phyloP scores from a whole-genome alignment of 2,888 invertebrate species.

The Monopis laevigella region DNA sequence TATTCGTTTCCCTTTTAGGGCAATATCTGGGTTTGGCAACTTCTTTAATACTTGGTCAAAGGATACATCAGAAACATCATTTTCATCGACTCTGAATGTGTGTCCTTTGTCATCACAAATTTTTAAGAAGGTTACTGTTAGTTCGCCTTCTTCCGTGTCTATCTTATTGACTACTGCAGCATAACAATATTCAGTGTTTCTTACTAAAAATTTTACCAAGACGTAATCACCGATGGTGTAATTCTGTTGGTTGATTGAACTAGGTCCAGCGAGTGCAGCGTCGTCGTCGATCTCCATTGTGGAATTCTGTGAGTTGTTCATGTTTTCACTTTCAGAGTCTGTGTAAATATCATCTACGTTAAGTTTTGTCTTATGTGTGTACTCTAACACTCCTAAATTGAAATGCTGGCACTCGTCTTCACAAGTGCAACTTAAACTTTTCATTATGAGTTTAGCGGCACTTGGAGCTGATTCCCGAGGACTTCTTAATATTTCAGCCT shows the following conservation, averaged over 20 bases:
- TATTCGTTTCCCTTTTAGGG: conserved; percentile 18
- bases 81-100: conserved; percentile 19
- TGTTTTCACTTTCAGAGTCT: conserved; percentile 13
- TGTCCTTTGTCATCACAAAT: conserved; percentile 20
- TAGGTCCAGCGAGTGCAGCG: conserved; percentile 16
- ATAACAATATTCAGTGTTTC: conserved; percentile 19
- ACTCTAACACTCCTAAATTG: conserved; percentile 15
- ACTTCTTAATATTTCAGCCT: conserved; percentile 31
- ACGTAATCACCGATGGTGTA: conserved; percentile 19
- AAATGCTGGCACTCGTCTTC: conserved; percentile 19
- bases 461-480: conserved; percentile 29
- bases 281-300: neutral
- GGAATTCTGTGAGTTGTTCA: conserved; percentile 13
- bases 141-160: conserved; percentile 13
- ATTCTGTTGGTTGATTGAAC: conserved; percentile 19
- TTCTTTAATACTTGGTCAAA: neutral
- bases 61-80: conserved; percentile 20
- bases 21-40: conserved; percentile 18
- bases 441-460: conserved; percentile 26
- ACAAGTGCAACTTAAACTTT: conserved; percentile 17
- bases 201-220: conserved; percentile 18
- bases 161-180: no score
- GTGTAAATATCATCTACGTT: conserved; percentile 3
- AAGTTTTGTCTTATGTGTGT: conserved; percentile 14
- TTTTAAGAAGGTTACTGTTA: conserved; percentile 18